Evolutionary conservation across 2,113 vertebrate species (phyloP), one percentile per base, ranked within the genome.

Genomic region (Gymnorhina tibicen): DNA sequence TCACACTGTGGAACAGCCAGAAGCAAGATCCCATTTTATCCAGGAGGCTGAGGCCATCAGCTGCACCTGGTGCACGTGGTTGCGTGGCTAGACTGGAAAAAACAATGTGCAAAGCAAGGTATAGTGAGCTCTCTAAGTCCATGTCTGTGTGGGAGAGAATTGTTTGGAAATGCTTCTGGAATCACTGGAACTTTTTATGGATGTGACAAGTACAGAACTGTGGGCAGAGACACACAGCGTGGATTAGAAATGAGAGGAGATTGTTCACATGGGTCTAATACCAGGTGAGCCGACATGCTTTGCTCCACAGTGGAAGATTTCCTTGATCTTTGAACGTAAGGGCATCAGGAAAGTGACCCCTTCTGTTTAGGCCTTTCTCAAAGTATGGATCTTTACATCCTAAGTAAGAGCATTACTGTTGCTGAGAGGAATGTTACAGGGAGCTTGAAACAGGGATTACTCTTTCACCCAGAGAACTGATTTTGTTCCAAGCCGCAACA

Each of bases 51-150:
- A 18, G 5, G 13, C 17, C 32, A 30, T 16, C 37, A 70, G 32
- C 27, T 78, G 46, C 42, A 62, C 11, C 14, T 23, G 37, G 4
- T 7, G 11, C 10, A 8, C 1, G 0, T 2, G 37, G 47, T 4
- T 56, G n/a, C 1, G 1, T 13, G 12, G 23, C 44, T 20, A 24
- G 59, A n/a, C 30, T 49, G 50, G 20, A n/a, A 24, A 35, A 49
- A 58, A 33, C n/a, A 33, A 3, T 11, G 10, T 20, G 5, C 16
- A 39, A 41, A 85, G 10, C 13, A 70, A 35, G 11, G 17, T 16
- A 16, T 8, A 7, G 16, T 0, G 3, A 49, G 12, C 28, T 74
- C 18, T 49, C 10, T 52, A 69, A 70, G 69, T 24, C 46, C 6
- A 5, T 13, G 15, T 6, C 35, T 37, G 30, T 3, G 12, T 7